Conservation (phyloP, 2,888 invertebrate genomes). For the Teleiodes luculella region DNA sequence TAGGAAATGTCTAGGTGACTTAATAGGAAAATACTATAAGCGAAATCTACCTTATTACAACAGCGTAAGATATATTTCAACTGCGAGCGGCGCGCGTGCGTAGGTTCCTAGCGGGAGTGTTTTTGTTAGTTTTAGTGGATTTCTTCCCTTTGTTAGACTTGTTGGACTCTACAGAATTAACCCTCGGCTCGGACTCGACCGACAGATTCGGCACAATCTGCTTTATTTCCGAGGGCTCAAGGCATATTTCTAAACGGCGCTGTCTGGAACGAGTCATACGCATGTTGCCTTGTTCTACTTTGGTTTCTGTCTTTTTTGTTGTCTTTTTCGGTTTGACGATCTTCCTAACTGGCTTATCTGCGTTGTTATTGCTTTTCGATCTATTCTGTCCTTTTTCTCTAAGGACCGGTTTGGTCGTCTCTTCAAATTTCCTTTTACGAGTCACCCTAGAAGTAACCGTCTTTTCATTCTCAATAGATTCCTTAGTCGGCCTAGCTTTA, state of each 20-base stretch:
- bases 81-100: slow-evolving; percentile 51
- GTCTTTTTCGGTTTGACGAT: slow-evolving; percentile 46
- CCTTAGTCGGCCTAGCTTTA: slow-evolving; percentile 52
- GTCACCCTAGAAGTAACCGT: slow-evolving; percentile 44
- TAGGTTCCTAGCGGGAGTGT: slow-evolving; percentile 42
- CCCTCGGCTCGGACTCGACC: slow-evolving; percentile 57
- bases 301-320: slow-evolving; percentile 25
- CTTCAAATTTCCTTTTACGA: slow-evolving; percentile 57
- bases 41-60: neutral
- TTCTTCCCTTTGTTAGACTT: slow-evolving; percentile 34
- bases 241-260: slow-evolving; percentile 56
- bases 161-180: slow-evolving; percentile 51
- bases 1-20: no score
- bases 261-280: slow-evolving; percentile 62
- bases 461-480: slow-evolving; percentile 70
- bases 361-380: slow-evolving; percentile 38
- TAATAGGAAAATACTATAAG: neutral
- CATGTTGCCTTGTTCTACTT: slow-evolving; percentile 39
- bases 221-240: slow-evolving; percentile 60
- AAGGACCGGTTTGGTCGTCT: slow-evolving; percentile 54
- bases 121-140: slow-evolving; percentile 32
- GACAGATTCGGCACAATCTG: slow-evolving; percentile 49
- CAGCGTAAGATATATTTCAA: slow-evolving; percentile 39
- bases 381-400: slow-evolving; percentile 70
- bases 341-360: slow-evolving; percentile 40